Evolutionary conservation across 2,888 invertebrate species (phyloP).

Genomic region (Aelia acuminata): DNA sequence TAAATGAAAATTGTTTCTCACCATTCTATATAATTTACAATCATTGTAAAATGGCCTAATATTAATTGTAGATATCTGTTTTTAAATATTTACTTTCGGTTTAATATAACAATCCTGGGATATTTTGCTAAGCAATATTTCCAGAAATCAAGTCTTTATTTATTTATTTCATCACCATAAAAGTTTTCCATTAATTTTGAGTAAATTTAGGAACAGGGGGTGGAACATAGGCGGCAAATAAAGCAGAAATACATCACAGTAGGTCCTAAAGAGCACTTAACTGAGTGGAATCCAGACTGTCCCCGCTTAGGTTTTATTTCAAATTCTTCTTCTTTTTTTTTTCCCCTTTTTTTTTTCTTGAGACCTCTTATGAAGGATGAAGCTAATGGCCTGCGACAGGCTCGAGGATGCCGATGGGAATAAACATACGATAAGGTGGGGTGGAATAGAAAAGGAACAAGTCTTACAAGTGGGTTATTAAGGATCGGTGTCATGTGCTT

Average conservation of each 20-base stretch:
- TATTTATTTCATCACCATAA: too few species aligned
- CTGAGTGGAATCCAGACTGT: background rate
- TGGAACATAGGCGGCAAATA: background rate
- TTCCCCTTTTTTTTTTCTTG: background rate
- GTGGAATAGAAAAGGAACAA: background rate
- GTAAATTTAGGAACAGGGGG: background rate
- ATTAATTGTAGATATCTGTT: too few species aligned
- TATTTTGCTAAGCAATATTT: too few species aligned
- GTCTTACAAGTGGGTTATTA: background rate
- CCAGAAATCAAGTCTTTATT: too few species aligned
- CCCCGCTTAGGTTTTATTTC: background rate
- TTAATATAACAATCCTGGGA: too few species aligned
- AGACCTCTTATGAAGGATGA: background rate
- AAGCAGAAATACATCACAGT: background rate
- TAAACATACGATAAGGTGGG: background rate
- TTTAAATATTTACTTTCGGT: too few species aligned
- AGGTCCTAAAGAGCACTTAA: background rate
- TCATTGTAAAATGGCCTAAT: too few species aligned
- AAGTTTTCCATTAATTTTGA: background rate
- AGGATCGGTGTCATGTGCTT: background rate
- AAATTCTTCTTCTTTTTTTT: background rate
- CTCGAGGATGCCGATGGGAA: constrained; percentile 6
- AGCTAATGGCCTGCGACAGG: constrained; percentile 27
- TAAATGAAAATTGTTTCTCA: too few species aligned
- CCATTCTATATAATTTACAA: too few species aligned